Evolutionary conservation across 2,797 vertebrate species (phyloP), one percentile per base, ranked within the genome.

Genomic region (Caiman crocodilus): DNA sequence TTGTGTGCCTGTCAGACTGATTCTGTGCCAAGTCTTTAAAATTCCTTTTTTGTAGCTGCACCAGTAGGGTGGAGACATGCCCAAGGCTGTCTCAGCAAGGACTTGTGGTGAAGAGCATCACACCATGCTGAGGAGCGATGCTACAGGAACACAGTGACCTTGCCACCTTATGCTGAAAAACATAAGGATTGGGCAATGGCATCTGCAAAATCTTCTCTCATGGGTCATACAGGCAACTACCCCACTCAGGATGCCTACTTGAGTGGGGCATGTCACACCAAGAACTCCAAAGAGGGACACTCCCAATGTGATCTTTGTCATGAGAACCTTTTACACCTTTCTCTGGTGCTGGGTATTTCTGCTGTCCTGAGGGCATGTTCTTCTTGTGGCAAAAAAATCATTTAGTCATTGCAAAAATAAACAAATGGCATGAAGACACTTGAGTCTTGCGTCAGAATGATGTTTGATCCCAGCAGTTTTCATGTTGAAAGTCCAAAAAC

Each of bases 401-500:
- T 91, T 84, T 88, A 96, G 88, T 20, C 65, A 30, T 91, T 90
- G 59, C 88, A 85, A 87, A 95, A 96, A 84, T 82, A 77, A 94
- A 94, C 80, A 82, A 91, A 21, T 7, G 50, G 21, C 79, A 67
- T 74, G 89, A 32, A 88, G 81, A 83, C 95, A 42, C 75, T 91
- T 28, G 85, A 67, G 90, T 76, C 78, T 95, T 95, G 79, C 88
- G 95, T 96, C 75, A 85, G 88, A 96, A 95, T 87, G 18, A 86
- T 74, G 95, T 93, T 84, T 79, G 90, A 92, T 92, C 90, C 30
- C 84, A 92, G 25, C 67, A 85, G 84, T 57, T 95, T 95, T 95
- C 94, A 91, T 81, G 71, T 71, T 96, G 92, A 87, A 96, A 69
- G 73, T 95, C 83, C 67, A 88, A 85, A 96, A 96, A 93, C 78